Evolutionary conservation across 2,797 vertebrate species (phyloP).

Genomic region (Bovichtus variegatus): DNA sequence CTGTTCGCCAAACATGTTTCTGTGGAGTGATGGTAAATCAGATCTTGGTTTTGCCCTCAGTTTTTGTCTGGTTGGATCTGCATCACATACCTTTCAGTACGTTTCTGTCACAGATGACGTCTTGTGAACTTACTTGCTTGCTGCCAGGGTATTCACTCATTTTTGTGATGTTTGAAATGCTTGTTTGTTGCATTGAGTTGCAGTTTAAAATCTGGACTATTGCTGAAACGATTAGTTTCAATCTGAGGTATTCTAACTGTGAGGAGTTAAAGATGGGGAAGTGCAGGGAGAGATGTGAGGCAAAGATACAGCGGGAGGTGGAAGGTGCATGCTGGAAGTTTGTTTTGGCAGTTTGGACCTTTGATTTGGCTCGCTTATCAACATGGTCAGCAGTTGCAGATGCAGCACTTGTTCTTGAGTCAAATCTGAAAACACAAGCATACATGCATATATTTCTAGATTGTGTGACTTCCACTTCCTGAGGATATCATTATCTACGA

Average conservation of each 20-base stretch:
- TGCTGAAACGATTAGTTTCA: background rate
- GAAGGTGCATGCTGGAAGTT: background rate
- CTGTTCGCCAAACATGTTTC: background rate
- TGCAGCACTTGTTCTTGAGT: background rate
- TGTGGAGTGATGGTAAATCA: background rate
- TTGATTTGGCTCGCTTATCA: background rate
- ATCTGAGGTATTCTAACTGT: background rate
- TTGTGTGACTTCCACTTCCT: background rate
- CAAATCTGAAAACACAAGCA: background rate
- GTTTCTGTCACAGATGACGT: background rate
- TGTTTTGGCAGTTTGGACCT: no score
- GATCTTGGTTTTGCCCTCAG: background rate
- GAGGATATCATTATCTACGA: background rate
- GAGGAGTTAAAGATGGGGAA: background rate
- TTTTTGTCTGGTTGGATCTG: slow-evolving; percentile 8
- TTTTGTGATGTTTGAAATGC: slow-evolving; percentile 19
- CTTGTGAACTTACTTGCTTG: background rate
- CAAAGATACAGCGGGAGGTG: background rate
- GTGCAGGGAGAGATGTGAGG: background rate
- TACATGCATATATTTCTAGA: background rate
- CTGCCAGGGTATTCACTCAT: background rate
- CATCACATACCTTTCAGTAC: background rate
- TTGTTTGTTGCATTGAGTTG: background rate
- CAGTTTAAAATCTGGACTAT: background rate
- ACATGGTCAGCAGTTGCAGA: background rate